A percentile compares a stretch with the other conserved stretches of the same genome.
Conservation (phyloP, 2,888 invertebrate genomes). For the Acleris laterana region DNA sequence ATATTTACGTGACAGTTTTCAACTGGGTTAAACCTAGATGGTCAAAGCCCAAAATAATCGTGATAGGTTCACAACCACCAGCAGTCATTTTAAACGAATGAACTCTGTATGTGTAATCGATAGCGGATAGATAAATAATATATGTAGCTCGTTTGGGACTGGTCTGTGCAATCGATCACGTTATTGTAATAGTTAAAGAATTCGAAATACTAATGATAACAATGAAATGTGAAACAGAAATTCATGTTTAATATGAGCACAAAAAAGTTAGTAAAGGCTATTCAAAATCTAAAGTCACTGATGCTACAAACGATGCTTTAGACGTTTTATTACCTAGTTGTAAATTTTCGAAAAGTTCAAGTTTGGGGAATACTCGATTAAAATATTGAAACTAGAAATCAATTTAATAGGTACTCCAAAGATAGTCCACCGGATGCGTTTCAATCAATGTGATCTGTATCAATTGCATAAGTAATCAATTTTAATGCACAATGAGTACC, state of each 20-base stretch:
- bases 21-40: neutral
- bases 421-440: constrained; percentile 8
- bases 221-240: neutral
- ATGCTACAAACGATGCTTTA: too few relatives aligned
- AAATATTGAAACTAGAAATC: too few relatives aligned
- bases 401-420: too few relatives aligned
- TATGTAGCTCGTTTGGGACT: constrained; percentile 10
- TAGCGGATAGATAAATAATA: constrained; percentile 5
- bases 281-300: too few relatives aligned
- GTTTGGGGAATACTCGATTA: too few relatives aligned
- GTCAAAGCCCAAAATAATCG: constrained; percentile 15
- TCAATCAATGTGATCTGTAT: neutral
- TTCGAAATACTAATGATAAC: neutral
- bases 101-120: constrained; percentile 20
- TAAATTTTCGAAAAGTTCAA: too few relatives aligned
- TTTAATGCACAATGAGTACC: constrained; percentile 22
- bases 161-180: constrained; percentile 16
- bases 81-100: constrained; percentile 13
- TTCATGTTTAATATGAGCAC: too few relatives aligned
- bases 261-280: too few relatives aligned
- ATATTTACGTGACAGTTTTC: neutral
- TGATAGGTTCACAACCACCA: neutral
- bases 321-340: too few relatives aligned
- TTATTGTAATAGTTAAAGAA: neutral
- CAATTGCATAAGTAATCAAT: constrained; percentile 10